Base-by-base conservation (phyloP, 2,113 vertebrate species). In the Amphiprion ocellaris region DNA sequence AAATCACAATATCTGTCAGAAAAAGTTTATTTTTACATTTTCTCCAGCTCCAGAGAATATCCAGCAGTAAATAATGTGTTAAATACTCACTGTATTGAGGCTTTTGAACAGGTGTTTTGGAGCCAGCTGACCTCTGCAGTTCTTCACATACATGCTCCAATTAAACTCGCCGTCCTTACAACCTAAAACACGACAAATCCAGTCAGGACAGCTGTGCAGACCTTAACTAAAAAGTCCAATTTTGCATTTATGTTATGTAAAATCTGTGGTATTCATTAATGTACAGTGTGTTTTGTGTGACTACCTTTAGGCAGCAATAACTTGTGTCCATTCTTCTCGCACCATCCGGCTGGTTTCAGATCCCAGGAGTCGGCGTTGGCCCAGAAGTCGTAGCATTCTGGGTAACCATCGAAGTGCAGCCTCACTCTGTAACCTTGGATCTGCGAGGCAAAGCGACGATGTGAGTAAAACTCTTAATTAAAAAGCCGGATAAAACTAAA, bases 341-440 rank as follows among this genome's bases (percentile, higher is more conserved):
- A 98, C 96, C 96, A 98, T 79, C 96, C 96, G 1, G 96, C 94
- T 11, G 97, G 96, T 87, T 96, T 96, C 80, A 98, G 79, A 62
- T 97, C 96, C 93, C 95, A 93, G 9, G 96, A 97, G 87, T 98
- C 97, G 0, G 96, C 96, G 30, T 97, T 98, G 62, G 95, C 94
- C 97, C 97, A 98, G 88, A 97, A 97, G 90, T 98, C 97, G 2
- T 97, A 97, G 90, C 94, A 96, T 74, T 97, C 96, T 2, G 95
- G 94, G 83, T 96, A 98, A n/a, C 96, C 96, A 33, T 98, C 97
- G 0, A 98, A 98, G 91, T 97, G 97, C 46, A 98, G 93, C 3
- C 96, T 77, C 21, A 97, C 90, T 77, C 97, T 94, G 77, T 96
- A 97, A 17, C 96, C 97, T 78, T 96, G 96, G 0, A 97, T 94